Evolutionary conservation across 2,113 vertebrate species (phyloP), one percentile per base, ranked within the genome.

Genomic region (Aplodontia rufa): DNA sequence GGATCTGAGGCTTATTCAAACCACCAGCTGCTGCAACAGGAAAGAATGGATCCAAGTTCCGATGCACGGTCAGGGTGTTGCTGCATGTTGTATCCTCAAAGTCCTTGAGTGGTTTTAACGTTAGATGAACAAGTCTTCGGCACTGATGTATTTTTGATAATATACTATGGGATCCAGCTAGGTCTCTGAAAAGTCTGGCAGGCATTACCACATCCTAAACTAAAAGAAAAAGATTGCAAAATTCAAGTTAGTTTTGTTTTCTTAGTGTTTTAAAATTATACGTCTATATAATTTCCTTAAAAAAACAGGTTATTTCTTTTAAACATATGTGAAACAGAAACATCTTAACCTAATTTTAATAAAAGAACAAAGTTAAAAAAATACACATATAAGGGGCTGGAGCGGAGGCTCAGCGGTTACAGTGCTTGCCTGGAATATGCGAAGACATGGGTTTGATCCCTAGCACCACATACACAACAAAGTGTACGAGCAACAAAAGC

Each of bases 201-300:
- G 97, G 95, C 98, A 98, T 99, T 82, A 96, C 97, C 96, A 97
- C 87, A 95, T 91, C 96, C 16, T 68, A 97, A 53, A 55, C 97
- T 98, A 94, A 90, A 90, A 97, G n/a, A 91, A 91, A 93, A 58
- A 97, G 66, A 97, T 42, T 91, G 96, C n/a, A 92, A 30, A 66
- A 47, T 74, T 89, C 68, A 97, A 84, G 81, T 53, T 40, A 40
- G 37, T 47, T 8, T 17, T 81, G 55, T 85, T 47, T 42, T 72
- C 49, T 22, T 17, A 49, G 66, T 47, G 20, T 53, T 86, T 87
- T 49, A 35, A 42, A 49, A 64, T n/a, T 32, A 87, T 3, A 40
- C 12, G 26, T 12, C 47, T 40, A 26, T 51, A 53, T 30, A 55
- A 68, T 58, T 93, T 83, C 81, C 40, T 76, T 53, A 85, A 28